These are phyloP conservation scores for Trachymyrmex cornetzi DNA, from an alignment of 1,140 invertebrate species.

Conservation along the genomic window DNA sequence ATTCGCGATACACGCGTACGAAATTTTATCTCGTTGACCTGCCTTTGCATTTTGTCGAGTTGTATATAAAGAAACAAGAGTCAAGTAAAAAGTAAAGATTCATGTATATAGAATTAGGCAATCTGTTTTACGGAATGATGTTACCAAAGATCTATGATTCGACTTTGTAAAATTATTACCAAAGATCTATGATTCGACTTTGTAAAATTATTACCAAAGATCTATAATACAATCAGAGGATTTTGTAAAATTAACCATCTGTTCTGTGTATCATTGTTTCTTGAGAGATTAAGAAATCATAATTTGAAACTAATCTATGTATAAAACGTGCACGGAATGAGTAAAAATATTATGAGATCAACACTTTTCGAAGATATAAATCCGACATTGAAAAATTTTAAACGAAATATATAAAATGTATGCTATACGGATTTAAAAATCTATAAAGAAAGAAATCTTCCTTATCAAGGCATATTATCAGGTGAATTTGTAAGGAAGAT, in stretches of 20 bases:
- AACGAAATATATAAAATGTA: not conserved
- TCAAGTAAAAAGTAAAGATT: conserved; percentile 3
- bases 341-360: not conserved
- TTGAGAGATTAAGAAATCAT: not conserved
- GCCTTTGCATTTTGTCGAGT: not conserved
- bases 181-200: not conserved
- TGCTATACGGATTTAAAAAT: not conserved
- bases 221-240: too few species aligned
- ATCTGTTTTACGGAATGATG: not conserved
- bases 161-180: too few species aligned
- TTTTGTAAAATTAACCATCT: too few species aligned
- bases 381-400: not conserved
- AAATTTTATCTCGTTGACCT: conserved; percentile 60
- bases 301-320: not conserved
- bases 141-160: not conserved
- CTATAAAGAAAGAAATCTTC: not conserved
- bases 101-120: not conserved
- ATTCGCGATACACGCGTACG: conserved; percentile 61
- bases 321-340: not conserved
- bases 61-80: not conserved
- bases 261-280: too few species aligned
- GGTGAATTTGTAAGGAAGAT: not conserved
- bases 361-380: not conserved
- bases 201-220: too few species aligned
- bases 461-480: not conserved